These are phyloP conservation scores for Nomada lathburiana DNA, from an alignment of 2,888 invertebrate genomes.

Conservation along the genomic window DNA sequence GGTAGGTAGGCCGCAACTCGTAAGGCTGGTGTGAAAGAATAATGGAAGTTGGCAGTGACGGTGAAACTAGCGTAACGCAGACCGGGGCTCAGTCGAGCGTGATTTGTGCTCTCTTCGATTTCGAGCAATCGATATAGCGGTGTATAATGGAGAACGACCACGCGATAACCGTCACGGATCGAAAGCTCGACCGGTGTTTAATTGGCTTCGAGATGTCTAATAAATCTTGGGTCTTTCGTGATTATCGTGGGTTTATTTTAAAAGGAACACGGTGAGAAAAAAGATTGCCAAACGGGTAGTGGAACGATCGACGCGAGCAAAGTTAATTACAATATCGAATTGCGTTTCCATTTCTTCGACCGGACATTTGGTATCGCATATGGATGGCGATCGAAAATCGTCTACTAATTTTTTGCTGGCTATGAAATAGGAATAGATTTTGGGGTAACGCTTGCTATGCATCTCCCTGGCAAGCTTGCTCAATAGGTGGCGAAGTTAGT, in stretches of 20 bases:
- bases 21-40: background rate
- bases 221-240: constrained; percentile 53
- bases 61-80: constrained; percentile 26
- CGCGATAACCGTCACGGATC: constrained; percentile 69
- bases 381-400: background rate
- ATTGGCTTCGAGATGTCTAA: constrained; percentile 63
- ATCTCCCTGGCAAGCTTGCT: constrained; percentile 54
- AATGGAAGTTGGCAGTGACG: constrained; percentile 23
- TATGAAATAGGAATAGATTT: no score
- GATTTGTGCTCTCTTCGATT: constrained; percentile 57
- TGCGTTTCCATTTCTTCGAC: background rate
- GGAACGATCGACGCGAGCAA: constrained; percentile 19
- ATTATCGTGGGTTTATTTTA: constrained; percentile 58
- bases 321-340: constrained; percentile 34
- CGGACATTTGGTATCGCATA: background rate
- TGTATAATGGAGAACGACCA: constrained; percentile 56
- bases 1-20: background rate
- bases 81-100: constrained; percentile 43
- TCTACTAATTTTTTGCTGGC: background rate
- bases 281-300: constrained; percentile 20
- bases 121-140: constrained; percentile 41
- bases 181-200: constrained; percentile 60
- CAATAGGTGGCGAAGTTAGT: constrained; percentile 56
- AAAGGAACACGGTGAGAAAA: constrained; percentile 3
- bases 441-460: no score